Evolutionary conservation across 2,797 vertebrate species (phyloP), one percentile per base, ranked within the genome.

Genomic region (Pipistrellus kuhlii): DNA sequence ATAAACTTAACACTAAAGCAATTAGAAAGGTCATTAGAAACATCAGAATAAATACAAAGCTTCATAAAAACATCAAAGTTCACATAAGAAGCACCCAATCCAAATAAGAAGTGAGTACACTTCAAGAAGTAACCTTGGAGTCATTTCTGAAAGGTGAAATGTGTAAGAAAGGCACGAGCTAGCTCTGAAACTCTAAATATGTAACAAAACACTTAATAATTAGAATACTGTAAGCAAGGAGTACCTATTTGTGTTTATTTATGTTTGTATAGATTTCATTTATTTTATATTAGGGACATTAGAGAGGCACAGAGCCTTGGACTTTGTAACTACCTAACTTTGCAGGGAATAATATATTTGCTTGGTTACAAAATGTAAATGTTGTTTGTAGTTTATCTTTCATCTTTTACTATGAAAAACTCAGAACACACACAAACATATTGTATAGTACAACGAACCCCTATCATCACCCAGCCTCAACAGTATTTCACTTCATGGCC

Each of bases 391-490:
- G 51, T 51, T 78, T 84, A 15, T 71, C 75, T 83, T 88, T 87
- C 23, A 82, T 21, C 46, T 88, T 94, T 81, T 57, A 46, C 69
- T 66, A 77, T 59, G 21, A 86, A 92, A 76, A 68, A 78, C 27
- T 77, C 87, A 55, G 25, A 32, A 85, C 38, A 35, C 23, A 14
- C 18, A 32, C 38, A 57, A 73, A 81, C 48, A 14, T n/a, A 18
- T 44, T 48, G 11, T 27, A 14, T 5, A 57, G 9, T 46, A 41
- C n/a, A 35, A n/a, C 12, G 20, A 95, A 77, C 8, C 1, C 13
- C 20, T 55, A 5, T 23, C 51, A 25, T 38, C 30, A 11, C 4
- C 21, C 20, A 5, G 57, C 25, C 27, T 73, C 69, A 59, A 5
- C 8, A 2, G 12, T 17, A 12, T 75, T 44, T 23, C n/a, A 59